These are phyloP conservation scores for Spermophilus dauricus DNA, from an alignment of 2,113 vertebrate genomes.

Conservation along the genomic window DNA sequence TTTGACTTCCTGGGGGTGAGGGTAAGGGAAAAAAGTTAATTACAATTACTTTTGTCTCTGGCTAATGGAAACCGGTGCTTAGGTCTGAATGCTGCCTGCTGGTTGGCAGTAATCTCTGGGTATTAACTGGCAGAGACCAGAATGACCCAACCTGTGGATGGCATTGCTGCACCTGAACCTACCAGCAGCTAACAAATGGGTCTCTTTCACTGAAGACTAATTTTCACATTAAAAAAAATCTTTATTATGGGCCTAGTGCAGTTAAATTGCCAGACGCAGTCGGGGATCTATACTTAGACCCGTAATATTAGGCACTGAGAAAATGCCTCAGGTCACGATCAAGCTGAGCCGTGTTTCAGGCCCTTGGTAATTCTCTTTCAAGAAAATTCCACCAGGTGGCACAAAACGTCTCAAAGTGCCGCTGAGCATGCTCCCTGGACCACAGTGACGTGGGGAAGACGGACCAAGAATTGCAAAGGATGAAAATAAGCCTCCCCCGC, in stretches of 20 bases:
- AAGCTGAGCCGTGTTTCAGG: constrained; percentile 64
- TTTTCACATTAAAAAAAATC: constrained; percentile 82
- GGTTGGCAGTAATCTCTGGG: constrained; percentile 56
- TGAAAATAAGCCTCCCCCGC: too few species aligned
- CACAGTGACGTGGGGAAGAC: not conserved
- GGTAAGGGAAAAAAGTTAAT: constrained; percentile 73
- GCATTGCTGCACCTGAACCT: constrained; percentile 68
- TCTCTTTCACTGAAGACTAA: constrained; percentile 80
- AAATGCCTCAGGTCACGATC: constrained; percentile 75
- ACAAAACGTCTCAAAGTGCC: constrained; percentile 75
- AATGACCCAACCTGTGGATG: constrained; percentile 56
- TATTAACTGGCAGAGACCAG: constrained; percentile 46
- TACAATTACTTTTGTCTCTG: constrained; percentile 61
- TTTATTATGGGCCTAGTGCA: constrained; percentile 72
- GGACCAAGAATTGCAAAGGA: not conserved
- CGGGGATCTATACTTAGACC: constrained; percentile 38
- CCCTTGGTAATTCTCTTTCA: not conserved
- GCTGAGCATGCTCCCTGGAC: constrained; percentile 34
- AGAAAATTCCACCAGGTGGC: constrained; percentile 75
- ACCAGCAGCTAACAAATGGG: constrained; percentile 80
- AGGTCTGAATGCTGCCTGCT: constrained; percentile 43
- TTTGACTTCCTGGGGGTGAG: constrained; percentile 73
- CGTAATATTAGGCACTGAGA: constrained; percentile 53
- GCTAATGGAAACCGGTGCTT: constrained; percentile 62
- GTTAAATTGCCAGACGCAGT: constrained; percentile 71